Conservation (phyloP, 2,888 invertebrate species). For the Reticulitermes lucifugus region DNA sequence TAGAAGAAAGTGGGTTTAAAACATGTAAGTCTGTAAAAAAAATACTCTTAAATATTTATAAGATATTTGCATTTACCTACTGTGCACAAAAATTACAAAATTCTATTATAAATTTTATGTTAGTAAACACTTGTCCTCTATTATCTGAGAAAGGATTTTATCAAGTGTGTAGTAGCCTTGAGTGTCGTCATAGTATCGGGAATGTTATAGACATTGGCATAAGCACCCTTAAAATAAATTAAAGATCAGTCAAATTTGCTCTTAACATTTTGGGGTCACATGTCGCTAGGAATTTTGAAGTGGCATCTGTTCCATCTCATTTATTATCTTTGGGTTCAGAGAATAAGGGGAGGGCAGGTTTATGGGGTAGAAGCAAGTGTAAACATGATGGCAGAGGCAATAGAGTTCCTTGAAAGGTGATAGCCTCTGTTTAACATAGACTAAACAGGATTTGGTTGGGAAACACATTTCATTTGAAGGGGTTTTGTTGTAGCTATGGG, state of each 20-base stretch:
- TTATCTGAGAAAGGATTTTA: too few species aligned
- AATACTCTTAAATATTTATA: too few species aligned
- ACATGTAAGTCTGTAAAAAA: too few species aligned
- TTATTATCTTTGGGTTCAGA: slow-evolving; percentile 5
- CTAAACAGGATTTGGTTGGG: slow-evolving; percentile 42
- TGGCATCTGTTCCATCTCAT: slow-evolving; percentile 13
- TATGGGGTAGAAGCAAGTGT: slow-evolving; percentile 21
- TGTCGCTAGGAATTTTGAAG: slow-evolving; percentile 3
- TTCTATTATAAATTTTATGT: too few species aligned
- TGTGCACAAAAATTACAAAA: too few species aligned
- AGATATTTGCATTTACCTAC: too few species aligned
- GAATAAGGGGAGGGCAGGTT: not conserved
- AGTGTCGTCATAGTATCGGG: not conserved
- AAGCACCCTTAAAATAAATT: not conserved
- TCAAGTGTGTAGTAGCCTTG: too few species aligned
- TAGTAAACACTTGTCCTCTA: too few species aligned
- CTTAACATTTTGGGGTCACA: slow-evolving; percentile 10
- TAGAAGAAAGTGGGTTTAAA: too few species aligned
- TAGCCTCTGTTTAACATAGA: slow-evolving; percentile 42
- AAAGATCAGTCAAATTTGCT: slow-evolving; percentile 9
- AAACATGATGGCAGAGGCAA: slow-evolving; percentile 9
- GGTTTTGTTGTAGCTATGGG: slow-evolving; percentile 28
- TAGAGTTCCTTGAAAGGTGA: slow-evolving; percentile 34
- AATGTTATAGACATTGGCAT: not conserved
- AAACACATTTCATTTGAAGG: slow-evolving; percentile 21